Conservation (phyloP, 2,888 invertebrate genomes). For the Camptogramma bilineatum region DNA sequence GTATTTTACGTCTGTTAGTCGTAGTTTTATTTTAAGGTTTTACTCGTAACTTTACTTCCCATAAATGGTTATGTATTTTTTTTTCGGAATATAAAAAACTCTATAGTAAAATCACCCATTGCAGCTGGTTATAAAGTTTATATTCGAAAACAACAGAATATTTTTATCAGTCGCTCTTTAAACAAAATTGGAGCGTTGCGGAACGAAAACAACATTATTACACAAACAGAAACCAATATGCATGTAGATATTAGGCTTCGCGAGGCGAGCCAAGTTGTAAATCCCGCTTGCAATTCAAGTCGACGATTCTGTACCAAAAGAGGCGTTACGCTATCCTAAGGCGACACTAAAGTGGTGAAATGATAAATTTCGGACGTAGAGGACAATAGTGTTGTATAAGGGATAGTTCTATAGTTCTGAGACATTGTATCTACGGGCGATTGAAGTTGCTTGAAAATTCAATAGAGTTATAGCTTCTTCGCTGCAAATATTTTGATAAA, state of each 20-base stretch:
- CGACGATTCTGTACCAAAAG: conserved; percentile 54
- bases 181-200: conserved; percentile 16
- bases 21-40: neutral
- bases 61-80: neutral
- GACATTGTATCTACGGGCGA: neutral
- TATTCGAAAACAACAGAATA: neutral
- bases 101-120: neutral
- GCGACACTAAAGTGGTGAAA: conserved; percentile 65
- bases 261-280: conserved; percentile 53
- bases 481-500: neutral
- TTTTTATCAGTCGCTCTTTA: conserved; percentile 3
- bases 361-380: conserved; percentile 60
- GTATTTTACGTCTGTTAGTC: neutral
- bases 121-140: neutral
- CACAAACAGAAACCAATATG: conserved; percentile 38
- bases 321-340: conserved; percentile 57
- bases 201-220: conserved; percentile 42
- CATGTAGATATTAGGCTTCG: conserved; percentile 42
- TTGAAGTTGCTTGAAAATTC: neutral
- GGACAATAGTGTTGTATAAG: conserved; percentile 56
- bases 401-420: conserved; percentile 49
- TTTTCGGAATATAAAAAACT: neutral
- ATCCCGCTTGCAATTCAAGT: conserved; percentile 52
- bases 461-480: neutral
- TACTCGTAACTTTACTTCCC: neutral